Evolutionary conservation across 2,797 vertebrate genomes (phyloP).

Genomic region (Diceros bicornis): DNA sequence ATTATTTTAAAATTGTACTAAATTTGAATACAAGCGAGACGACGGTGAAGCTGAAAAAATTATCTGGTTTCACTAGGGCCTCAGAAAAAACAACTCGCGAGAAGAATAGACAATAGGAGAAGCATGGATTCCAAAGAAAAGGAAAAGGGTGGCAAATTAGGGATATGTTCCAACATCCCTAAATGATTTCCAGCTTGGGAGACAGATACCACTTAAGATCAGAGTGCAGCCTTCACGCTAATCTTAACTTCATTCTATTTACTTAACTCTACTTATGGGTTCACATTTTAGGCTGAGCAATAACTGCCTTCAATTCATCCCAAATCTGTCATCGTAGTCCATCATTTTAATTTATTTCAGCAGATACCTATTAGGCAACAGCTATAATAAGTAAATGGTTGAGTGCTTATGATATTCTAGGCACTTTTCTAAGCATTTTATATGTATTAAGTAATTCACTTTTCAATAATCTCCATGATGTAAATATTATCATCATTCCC

Average conservation of each 20-base stretch:
- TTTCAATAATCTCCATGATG: background rate
- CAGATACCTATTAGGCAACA: background rate
- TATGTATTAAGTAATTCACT: background rate
- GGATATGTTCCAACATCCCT: background rate
- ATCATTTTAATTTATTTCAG: constrained; percentile 32
- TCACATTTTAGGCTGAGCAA: background rate
- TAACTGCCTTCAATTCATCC: background rate
- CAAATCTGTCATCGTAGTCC: background rate
- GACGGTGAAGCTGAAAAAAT: background rate
- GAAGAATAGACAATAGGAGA: background rate
- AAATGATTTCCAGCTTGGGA: background rate
- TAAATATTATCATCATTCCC: background rate
- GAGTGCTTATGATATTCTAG: background rate
- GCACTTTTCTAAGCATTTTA: constrained; percentile 35
- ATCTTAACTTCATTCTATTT: background rate
- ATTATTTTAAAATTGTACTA: background rate
- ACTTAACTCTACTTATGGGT: background rate
- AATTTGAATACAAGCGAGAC: background rate
- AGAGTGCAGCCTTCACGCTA: background rate
- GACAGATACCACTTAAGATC: background rate
- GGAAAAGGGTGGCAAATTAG: background rate
- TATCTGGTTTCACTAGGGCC: background rate
- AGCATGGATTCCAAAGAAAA: background rate
- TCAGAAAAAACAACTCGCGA: background rate
- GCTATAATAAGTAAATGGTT: background rate